Base-by-base conservation (phyloP, 2,113 vertebrate genomes). In the Megaceryle torquata region DNA sequence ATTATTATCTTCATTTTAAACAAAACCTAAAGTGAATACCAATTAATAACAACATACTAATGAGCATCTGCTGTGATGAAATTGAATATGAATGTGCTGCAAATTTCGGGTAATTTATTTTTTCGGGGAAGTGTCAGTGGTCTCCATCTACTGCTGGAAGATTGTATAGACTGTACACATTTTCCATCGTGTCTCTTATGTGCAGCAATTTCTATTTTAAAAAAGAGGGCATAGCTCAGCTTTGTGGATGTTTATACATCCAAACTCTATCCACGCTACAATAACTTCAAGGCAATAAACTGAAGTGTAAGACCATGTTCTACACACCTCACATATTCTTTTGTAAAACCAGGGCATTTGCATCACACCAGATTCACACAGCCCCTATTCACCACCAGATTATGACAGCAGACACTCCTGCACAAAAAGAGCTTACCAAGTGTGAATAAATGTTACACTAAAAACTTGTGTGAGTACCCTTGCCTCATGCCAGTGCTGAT, bases 1-100 rank as follows among this genome's bases (percentile, higher is more conserved):
- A 98, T 98, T 98, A 98, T 98, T 98, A 98, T 98, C 98, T 98
- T 98, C 98, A 98, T 98, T 98, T 98, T 98, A 98, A 98, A 98
- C 98, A 98, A 98, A 98, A 98, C 98, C 98, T 98, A 98, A 98
- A 98, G 98, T 98, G 98, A 98, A 98, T 98, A 98, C 98, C 98
- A 98, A 98, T 98, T 98, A 98, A 98, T 98, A 98, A 98, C 98
- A 98, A 98, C 98, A 98, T 98, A 98, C 98, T 98, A 98, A 98
- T 98, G 98, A 98, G 98, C 98, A 98, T 98, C 98, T 98, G 98
- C 98, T 98, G 98, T 98, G 98, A 98, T 98, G 98, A 98, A 98
- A 98, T 98, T 98, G 98, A 98, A 98, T 98, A 98, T 98, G 98
- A 98, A 98, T 98, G 98, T 98, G 97, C 96, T 97, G 96, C 97